Percentiles rank a stretch among this genome's conserved stretches.
These are phyloP conservation scores for Nixonia krombeini DNA, from an alignment of 1,140 invertebrate genomes.

Conservation along the genomic window DNA sequence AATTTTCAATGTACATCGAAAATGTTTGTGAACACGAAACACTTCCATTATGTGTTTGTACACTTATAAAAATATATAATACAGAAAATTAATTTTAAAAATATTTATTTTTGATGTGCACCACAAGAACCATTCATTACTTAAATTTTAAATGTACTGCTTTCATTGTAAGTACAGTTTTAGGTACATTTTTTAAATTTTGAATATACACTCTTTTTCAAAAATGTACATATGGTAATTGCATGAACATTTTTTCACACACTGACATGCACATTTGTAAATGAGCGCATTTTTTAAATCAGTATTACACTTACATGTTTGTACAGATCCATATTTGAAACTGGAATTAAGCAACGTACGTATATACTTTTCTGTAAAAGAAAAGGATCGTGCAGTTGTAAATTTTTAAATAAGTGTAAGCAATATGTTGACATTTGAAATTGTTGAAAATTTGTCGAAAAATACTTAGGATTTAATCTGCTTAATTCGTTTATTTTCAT, in stretches of 20 bases:
- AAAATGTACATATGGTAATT: constrained; percentile 3
- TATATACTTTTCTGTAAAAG: constrained; percentile 87
- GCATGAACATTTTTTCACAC: neutral
- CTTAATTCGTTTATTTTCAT: no score
- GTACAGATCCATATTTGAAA: constrained; percentile 65
- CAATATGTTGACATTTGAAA: constrained; percentile 6
- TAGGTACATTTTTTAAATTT: no score
- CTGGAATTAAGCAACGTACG: constrained; percentile 87
- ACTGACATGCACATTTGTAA: neutral
- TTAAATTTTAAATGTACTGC: no score
- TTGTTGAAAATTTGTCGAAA: neutral
- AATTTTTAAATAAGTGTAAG: neutral
- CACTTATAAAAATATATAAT: no score
- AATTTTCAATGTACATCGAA: no score
- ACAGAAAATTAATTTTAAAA: no score
- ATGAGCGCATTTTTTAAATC: neutral
- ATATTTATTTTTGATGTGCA: no score
- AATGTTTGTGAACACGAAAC: no score
- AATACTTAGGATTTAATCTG: no score
- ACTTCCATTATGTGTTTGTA: no score
- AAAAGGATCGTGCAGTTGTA: constrained; percentile 32
- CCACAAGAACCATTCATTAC: no score
- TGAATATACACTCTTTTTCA: neutral
- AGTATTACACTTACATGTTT: constrained; percentile 64
- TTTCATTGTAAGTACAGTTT: no score